Evolutionary conservation across 1,140 invertebrate species (phyloP), one percentile per base, ranked within the genome.

Genomic region (Anthonomus grandis): DNA sequence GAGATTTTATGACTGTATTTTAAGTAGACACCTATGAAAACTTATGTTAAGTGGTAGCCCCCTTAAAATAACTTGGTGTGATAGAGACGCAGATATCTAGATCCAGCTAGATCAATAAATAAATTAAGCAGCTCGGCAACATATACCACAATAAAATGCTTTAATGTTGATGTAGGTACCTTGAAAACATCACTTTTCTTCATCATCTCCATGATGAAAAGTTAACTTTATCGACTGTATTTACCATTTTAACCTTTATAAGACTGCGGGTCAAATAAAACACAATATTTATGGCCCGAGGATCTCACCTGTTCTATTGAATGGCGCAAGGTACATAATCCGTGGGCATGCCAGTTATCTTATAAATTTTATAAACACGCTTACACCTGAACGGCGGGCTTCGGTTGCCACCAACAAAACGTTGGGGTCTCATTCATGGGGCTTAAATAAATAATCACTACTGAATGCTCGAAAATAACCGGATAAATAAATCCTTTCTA

Each of bases 241-340:
- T 57, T 59, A 60, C 59, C 55, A 62, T 62, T 62, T 62, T 62
- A 58, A 62, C 57, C 56, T 57, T 62, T 62, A 62, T 62, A 62
- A 24, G 48, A 53, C 60, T 57, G 39, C 23, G 45, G 38, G 49
- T 46, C 41, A 49, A 53, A 62, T 45, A 54, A 54, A 54, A 45
- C 51, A 12, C 39, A 44, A 27, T 54, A 44, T 44, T 54, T 54
- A 44, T 54, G 23, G 21, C 41, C 15, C 19, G 10, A 13, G 19
- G 41, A 19, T 48, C 53, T 56, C 53, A 56, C 53, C 53, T 56
- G 53, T 56, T 56, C 53, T 37, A 53, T 53, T 53, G 38, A 53
- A 53, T 38, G 48, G 46, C 46, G 46, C 17, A 48, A 48, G 46
- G 46, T 48, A 48, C 24, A 51, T 51, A 51, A 51, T 46, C 39